These are phyloP conservation scores for Eupeodes corollae DNA, from an alignment of 1,140 invertebrate species.

Conservation along the genomic window DNA sequence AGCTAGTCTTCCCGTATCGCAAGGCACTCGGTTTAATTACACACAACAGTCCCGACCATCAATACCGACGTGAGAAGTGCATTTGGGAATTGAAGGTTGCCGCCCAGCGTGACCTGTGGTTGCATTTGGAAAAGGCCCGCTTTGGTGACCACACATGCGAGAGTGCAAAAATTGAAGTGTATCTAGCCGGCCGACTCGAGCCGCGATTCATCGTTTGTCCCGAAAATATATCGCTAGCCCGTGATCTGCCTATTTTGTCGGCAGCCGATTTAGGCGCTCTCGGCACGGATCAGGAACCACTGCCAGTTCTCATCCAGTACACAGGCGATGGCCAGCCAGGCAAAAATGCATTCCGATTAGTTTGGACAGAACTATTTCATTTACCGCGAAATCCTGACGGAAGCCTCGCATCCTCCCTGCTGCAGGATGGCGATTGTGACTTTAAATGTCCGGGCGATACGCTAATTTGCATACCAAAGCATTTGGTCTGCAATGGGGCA, in stretches of 20 bases:
- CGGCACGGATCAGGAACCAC: conserved; percentile 48
- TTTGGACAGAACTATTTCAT: conserved; percentile 82
- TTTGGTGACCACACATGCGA: conserved; percentile 70
- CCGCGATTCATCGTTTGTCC: conserved; percentile 70
- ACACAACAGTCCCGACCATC: conserved; percentile 25
- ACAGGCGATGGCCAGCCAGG: conserved; percentile 54
- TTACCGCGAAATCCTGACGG: conserved; percentile 70
- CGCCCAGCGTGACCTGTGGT: conserved; percentile 67
- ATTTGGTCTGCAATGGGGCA: conserved; percentile 75
- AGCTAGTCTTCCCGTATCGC: conserved; percentile 73
- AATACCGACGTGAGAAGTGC: conserved; percentile 60
- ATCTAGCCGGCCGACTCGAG: conserved; percentile 52
- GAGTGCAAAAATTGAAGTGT: conserved; percentile 74
- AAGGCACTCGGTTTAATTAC: conserved; percentile 55
- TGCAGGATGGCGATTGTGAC: conserved; percentile 56
- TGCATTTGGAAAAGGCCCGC: conserved; percentile 75
- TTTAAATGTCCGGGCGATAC: conserved; percentile 75
- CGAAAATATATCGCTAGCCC: conserved; percentile 64
- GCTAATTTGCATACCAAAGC: conserved; percentile 65
- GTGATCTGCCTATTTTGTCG: conserved; percentile 64
- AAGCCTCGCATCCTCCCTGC: conserved; percentile 57
- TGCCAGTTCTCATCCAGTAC: conserved; percentile 52
- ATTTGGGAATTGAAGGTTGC: conserved; percentile 79
- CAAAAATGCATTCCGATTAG: conserved; percentile 70
- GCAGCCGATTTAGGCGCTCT: conserved; percentile 56